A percentile compares a stretch with the other conserved stretches of the same genome.
These are phyloP conservation scores for Littorina saxatilis DNA, from an alignment of 1,140 invertebrate species.

Conservation along the genomic window DNA sequence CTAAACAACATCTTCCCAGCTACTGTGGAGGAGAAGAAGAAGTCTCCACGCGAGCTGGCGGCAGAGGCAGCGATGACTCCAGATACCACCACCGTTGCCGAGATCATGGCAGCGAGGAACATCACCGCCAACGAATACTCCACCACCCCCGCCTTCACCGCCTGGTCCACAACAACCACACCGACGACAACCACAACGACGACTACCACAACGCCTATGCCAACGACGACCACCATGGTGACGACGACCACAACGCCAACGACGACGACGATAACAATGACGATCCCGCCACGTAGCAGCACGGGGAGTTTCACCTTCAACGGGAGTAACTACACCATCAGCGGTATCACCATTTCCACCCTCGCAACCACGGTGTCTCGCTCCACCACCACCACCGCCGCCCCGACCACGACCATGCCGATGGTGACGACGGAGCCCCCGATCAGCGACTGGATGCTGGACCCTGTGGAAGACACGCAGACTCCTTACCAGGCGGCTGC, in stretches of 20 bases:
- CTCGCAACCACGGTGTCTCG: conserved; percentile 12
- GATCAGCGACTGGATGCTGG: conserved; percentile 38
- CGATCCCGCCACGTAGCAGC: not conserved
- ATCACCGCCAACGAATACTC: conserved; percentile 2
- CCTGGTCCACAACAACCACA: not conserved
- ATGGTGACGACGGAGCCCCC: conserved; percentile 4
- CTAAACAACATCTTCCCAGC: conserved; percentile 51
- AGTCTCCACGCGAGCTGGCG: not conserved
- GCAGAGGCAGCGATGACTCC: not conserved
- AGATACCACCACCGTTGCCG: conserved; percentile 29
- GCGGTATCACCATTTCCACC: conserved; percentile 41
- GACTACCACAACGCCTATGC: not conserved
- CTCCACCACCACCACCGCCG: conserved; percentile 16
- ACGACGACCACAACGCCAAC: conserved; percentile 29
- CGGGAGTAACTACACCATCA: conserved; percentile 47
- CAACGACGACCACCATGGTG: conserved; percentile 25
- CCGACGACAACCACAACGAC: conserved; percentile 16
- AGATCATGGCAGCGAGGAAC: conserved; percentile 38
- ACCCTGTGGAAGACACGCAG: conserved; percentile 18
- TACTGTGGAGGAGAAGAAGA: conserved; percentile 11
- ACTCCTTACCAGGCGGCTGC: conserved; percentile 32
- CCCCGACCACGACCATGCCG: conserved; percentile 7
- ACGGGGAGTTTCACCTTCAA: conserved; percentile 35
- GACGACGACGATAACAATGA: conserved; percentile 22
- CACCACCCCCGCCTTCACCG: conserved; percentile 28